Evolutionary conservation across 2,797 vertebrate species (phyloP), one percentile per base, ranked within the genome.

Genomic region (Amblyopsis hoosieri): DNA sequence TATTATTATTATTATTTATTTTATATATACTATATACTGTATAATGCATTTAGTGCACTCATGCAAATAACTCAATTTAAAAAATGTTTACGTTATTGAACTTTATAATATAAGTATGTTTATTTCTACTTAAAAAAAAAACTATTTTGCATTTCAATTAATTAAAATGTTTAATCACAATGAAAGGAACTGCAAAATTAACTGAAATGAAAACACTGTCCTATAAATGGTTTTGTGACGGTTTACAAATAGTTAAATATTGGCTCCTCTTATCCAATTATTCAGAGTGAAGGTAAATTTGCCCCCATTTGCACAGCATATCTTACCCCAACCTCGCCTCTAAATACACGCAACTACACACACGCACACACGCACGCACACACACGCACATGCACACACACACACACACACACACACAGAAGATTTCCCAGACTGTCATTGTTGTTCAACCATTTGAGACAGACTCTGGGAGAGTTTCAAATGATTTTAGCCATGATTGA

Each of bases 401-500:
- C 19, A 19, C 19, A 19, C 0, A 2, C 73, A 12, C 64, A 53
- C 57, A 14, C 52, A 46, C 64, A 59, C 64, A 69, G 64, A 59
- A 65, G 81, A 68, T 87, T 89, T 91, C 90, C 90, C 92, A 92
- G 91, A 90, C 90, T 75, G 71, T 85, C 88, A 87, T 89, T 91
- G 88, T 91, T 87, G 88, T 91, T 87, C 76, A 72, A 75, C 64
- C 78, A 72, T 89, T 89, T 81, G 72, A 88, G 87, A 82, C 86
- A 79, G 85, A 90, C 88, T 91, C 89, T 89, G 85, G 87, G 90
- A 91, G 87, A 91, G 83, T 90, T 92, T 90, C 69, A 81, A 83
- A 92, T 90, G 85, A 92, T 93, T 94, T 92, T 92, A 91, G 84
- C 90, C 89, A 75, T 90, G 92, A 93, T 93, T 93, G 90, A 91